Conservation (phyloP, 2,797 vertebrate species). For the Hyperoplus lanceolatus region DNA sequence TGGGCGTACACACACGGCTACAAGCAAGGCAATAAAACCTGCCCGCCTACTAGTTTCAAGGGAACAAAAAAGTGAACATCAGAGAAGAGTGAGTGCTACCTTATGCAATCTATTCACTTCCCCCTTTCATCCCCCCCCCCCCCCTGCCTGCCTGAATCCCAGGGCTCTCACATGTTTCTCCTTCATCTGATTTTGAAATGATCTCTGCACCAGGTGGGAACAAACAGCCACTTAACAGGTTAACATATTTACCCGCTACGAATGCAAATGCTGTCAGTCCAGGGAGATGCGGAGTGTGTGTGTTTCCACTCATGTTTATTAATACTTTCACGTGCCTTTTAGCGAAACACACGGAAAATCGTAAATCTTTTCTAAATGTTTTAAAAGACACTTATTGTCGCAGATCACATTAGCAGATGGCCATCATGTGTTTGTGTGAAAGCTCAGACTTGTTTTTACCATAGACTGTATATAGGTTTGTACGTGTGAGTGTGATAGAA, state of each 20-base stretch:
- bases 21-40: constrained; percentile 48
- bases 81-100: constrained; percentile 43
- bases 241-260: constrained; percentile 64
- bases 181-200: constrained; percentile 60
- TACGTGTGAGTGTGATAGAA: background rate
- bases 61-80: constrained; percentile 44
- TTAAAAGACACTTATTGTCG: constrained; percentile 29
- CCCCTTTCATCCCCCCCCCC: constrained; percentile 51
- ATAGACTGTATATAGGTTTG: constrained; percentile 7
- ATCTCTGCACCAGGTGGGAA: constrained; percentile 63
- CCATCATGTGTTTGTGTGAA: constrained; percentile 23
- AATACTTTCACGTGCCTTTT: constrained; percentile 37
- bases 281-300: constrained; percentile 27
- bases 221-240: constrained; percentile 62
- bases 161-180: constrained; percentile 49
- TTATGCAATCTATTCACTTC: constrained; percentile 58
- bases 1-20: constrained; percentile 37
- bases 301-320: constrained; percentile 60
- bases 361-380: constrained; percentile 33
- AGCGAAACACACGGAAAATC: constrained; percentile 50
- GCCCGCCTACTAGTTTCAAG: constrained; percentile 45
- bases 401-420: constrained; percentile 38
- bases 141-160: constrained; percentile 46
- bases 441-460: background rate
- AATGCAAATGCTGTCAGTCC: constrained; percentile 63